Percentiles rank a stretch among this genome's conserved stretches.
phyloP scores from a whole-genome alignment of 1,140 invertebrate species.

The Anastrepha obliqua region DNA sequence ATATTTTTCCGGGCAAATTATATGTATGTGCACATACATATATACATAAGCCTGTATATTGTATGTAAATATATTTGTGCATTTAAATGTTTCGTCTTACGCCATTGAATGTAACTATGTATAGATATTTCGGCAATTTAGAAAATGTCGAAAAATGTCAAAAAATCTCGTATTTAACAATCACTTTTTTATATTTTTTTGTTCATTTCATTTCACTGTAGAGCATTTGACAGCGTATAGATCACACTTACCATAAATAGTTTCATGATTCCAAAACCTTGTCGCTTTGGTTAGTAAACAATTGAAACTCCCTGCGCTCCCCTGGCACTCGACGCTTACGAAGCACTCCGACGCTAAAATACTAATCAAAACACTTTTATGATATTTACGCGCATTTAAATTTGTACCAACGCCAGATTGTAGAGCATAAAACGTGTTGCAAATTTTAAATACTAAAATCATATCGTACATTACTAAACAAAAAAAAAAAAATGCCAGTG shows the following conservation, averaged over 20 bases:
- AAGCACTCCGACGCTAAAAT: neutral
- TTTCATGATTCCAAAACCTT: neutral
- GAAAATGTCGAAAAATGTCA: neutral
- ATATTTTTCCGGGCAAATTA: conserved; percentile 24
- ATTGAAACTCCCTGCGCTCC: neutral
- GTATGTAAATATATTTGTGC: neutral
- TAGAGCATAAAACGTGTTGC: neutral
- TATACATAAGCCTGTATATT: too few species aligned
- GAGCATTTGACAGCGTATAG: neutral
- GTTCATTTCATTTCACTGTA: neutral
- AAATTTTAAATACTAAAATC: conserved; percentile 3
- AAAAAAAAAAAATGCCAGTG: conserved; percentile 9
- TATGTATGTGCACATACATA: neutral
- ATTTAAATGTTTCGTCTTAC: neutral
- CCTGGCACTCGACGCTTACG: neutral
- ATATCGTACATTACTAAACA: neutral
- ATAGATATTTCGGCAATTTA: neutral
- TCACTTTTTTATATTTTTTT: neutral
- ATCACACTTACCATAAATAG: neutral
- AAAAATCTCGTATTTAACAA: neutral
- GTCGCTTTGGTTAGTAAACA: neutral
- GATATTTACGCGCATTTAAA: neutral
- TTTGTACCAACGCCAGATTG: neutral
- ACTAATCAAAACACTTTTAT: neutral
- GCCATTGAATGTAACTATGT: neutral